Base-by-base conservation (phyloP, 2,113 vertebrate species). In the Festucalex cinctus region DNA sequence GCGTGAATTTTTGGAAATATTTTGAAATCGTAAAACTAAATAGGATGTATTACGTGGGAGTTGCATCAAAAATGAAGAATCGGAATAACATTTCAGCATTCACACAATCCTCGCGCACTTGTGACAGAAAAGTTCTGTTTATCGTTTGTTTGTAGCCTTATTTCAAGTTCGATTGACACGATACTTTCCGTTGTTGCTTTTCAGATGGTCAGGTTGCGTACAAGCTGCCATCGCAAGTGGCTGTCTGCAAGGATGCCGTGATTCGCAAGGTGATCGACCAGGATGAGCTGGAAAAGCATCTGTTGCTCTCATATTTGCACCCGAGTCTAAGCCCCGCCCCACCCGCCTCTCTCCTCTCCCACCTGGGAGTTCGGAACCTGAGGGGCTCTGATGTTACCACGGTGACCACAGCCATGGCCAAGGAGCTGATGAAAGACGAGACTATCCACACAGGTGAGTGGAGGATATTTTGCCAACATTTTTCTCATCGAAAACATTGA, bases 301-400 rank as follows among this genome's bases (percentile, higher is more conserved):
- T 93, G 54, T 91, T 85, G 39, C 85, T 93, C 69, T 90, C 90
- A n/a, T 93, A 93, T 71, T 88, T 93, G 35, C 90, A 91, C 63
- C 90, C 90, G 0, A 75, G 54, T 20, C 70, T 93, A n/a, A 87
- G 80, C 73, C 83, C 83, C 0, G 56, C 82, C 9, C 88, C 90
- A 0, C 86, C 89, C n/a, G 20, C 80, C 17, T 88, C 91, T 28
- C 85, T 93, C 63, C 89, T 92, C 24, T 63, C 78, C 7, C 87
- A 90, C 59, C 85, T 93, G 56, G 92, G 92, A 14, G 89, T 93
- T 1, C 85, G 86, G 54, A 65, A 86, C 61, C 82, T 93, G 22
- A 75, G 80, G 48, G 90, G 86, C 6, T 62, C 84, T 0, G 90
- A 92, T 39, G 88, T 93, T 57, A 87, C 89, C 76, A 89, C 81